These are phyloP conservation scores for Paratrypauchen microcephalus DNA, from an alignment of 2,797 vertebrate genomes.

Conservation along the genomic window DNA sequence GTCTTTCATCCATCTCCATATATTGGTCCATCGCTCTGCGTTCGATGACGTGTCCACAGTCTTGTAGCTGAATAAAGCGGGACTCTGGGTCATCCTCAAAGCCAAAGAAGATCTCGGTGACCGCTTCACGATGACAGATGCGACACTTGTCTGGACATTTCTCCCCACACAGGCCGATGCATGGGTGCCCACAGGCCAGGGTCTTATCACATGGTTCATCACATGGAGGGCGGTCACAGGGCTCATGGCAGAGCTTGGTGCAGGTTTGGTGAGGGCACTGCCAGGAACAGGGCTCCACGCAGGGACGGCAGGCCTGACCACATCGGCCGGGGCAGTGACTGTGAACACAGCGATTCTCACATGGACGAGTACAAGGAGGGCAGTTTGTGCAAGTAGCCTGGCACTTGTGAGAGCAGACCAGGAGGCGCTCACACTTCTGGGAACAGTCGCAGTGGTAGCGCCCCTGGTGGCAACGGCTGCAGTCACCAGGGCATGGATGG, in stretches of 20 bases:
- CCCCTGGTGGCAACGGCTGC: constrained; percentile 81
- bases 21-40: constrained; percentile 83
- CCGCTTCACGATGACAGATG: constrained; percentile 81
- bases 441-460: constrained; percentile 82
- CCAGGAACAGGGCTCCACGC: constrained; percentile 86
- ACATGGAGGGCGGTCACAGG: constrained; percentile 87
- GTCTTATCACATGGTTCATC: constrained; percentile 75
- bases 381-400: constrained; percentile 84
- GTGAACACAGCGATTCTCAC: constrained; percentile 88
- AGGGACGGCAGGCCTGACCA: constrained; percentile 82
- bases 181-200: constrained; percentile 84
- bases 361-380: constrained; percentile 81
- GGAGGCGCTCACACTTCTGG: constrained; percentile 72
- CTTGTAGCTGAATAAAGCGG: constrained; percentile 87
- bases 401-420: constrained; percentile 90
- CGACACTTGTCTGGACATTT: constrained; percentile 88
- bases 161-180: constrained; percentile 90
- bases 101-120: constrained; percentile 91
- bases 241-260: constrained; percentile 87
- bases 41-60: constrained; percentile 87
- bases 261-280: constrained; percentile 85
- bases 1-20: constrained; percentile 73
- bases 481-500: constrained; percentile 83
- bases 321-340: constrained; percentile 84
- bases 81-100: constrained; percentile 85